Conservation (phyloP, 2,113 vertebrate species). For the Crypturellus undulatus region DNA sequence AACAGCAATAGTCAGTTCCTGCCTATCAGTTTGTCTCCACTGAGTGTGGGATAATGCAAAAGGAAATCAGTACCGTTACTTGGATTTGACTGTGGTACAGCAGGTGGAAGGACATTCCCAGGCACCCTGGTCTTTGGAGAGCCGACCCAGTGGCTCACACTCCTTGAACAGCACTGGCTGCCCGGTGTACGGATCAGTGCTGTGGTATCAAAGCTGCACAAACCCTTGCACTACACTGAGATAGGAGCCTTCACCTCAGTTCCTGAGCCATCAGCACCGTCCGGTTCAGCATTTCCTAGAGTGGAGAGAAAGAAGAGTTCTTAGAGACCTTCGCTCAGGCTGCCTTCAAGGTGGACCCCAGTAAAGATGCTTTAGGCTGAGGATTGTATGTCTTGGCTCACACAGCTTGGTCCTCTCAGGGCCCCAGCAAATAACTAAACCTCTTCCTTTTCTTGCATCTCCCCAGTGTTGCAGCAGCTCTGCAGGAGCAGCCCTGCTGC, state of each 20-base stretch:
- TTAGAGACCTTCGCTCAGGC: background rate
- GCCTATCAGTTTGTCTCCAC: background rate
- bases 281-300: background rate
- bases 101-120: background rate
- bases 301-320: background rate
- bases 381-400: background rate
- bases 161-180: background rate
- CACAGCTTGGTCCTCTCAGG: background rate
- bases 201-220: background rate
- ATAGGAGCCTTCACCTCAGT: slow-evolving; percentile 12
- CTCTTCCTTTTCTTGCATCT: background rate
- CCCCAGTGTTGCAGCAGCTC: background rate
- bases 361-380: background rate
- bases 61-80: background rate
- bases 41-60: background rate
- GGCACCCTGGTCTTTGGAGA: background rate
- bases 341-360: background rate
- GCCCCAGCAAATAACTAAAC: background rate
- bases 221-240: background rate
- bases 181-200: background rate
- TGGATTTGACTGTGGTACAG: background rate
- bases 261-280: background rate
- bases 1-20: background rate
- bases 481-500: background rate
- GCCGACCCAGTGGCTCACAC: background rate